Evolutionary conservation across 1,140 invertebrate genomes (phyloP), one percentile per base, ranked within the genome.

Genomic region (Drosophila simulans): DNA sequence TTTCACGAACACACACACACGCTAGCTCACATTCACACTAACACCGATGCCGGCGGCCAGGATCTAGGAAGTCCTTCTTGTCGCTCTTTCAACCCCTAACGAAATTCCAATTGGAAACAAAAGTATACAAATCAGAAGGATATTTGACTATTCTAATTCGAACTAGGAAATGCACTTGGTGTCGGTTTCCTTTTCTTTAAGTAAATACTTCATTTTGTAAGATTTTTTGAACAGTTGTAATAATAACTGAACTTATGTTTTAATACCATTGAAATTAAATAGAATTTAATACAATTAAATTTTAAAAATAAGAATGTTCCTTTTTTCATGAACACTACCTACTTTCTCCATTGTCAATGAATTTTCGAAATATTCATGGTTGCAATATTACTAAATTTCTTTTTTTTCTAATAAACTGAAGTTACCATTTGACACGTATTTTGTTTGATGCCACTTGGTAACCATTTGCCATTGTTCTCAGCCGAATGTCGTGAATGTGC

Each of bases 71-170:
- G 72, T 49, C 42, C 51, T 40, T 49, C n/a, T 40, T 25, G 35
- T 15, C 7, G 15, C 10, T 35, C 25, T 13, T 27, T 73, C 82
- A 88, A 86, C 83, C 83, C 82, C 75, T 54, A 53, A 45, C 22
- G 13, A 35, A 7, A 11, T 65, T 70, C 80, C 77, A 75, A 75
- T 78, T 86, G 83, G 78, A 78, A 57, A 35, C n/a, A 20, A 34
- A 35, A 25, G 8, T 22, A n/a, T 13, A 13, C 39, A 46, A 39
- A 45, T 20, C 12, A 8, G 1, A n/a, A 20, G 11, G 13, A 31
- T 10, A 42, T n/a, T 2, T 13, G 3, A 34, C 4, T 25, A 5
- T n/a, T 34, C 7, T n/a, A 5, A 55, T 55, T 15, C 3, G 5
- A 40, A 40, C 15, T 13, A 2, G 17, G 0, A 39, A 43, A 11